Evolutionary conservation across 2,797 vertebrate species (phyloP).

Genomic region (Myotis pilosus): DNA sequence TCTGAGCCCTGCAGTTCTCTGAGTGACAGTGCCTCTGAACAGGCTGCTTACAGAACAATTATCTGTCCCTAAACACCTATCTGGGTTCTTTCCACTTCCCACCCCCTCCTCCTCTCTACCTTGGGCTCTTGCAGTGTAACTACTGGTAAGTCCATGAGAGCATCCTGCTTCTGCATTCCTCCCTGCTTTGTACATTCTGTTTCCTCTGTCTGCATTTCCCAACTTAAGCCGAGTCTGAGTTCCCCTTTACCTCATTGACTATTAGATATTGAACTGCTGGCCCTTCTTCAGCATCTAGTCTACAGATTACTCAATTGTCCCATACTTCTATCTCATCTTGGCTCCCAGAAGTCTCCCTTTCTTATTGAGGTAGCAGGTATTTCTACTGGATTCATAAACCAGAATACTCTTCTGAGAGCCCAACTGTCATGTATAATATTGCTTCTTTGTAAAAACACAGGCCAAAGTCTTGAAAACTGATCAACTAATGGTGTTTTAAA

Average conservation of each 20-base stretch:
- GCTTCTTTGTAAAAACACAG: not conserved
- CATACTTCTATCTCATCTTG: not conserved
- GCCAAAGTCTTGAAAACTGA: not conserved
- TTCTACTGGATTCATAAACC: not conserved
- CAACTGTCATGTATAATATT: not conserved
- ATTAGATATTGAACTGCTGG: not conserved
- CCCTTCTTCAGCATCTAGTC: not conserved
- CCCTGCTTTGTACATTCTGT: not conserved
- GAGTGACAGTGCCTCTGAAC: constrained; percentile 47
- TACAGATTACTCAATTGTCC: not conserved
- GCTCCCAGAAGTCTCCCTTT: not conserved
- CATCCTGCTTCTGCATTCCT: not conserved
- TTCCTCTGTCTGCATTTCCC: not conserved
- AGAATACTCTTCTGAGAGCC: not conserved
- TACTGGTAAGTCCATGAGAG: not conserved
- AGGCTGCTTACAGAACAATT: constrained; percentile 35
- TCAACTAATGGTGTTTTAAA: not conserved
- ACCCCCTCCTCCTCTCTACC: not conserved
- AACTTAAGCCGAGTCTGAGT: not conserved
- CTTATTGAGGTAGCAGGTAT: not conserved
- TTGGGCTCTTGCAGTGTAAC: not conserved
- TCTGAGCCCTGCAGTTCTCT: not conserved
- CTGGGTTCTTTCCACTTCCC: not conserved
- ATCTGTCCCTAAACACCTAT: constrained; percentile 41
- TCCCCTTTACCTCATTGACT: not conserved